phyloP scores from a whole-genome alignment of 2,113 vertebrate genomes.

The Macroglossus sobrinus region DNA sequence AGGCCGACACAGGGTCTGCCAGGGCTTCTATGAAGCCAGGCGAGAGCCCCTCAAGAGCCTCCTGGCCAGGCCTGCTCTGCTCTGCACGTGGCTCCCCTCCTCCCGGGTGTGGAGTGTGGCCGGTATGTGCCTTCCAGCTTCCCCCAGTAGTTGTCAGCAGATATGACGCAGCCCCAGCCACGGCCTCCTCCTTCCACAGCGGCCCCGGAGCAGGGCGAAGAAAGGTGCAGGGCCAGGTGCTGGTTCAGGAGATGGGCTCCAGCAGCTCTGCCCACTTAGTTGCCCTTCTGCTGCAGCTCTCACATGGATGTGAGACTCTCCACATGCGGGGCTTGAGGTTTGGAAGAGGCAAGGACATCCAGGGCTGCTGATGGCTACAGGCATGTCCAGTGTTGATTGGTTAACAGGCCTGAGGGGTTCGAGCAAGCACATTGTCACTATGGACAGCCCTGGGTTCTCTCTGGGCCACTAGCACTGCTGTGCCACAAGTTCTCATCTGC shows the following conservation, averaged over 20 bases:
- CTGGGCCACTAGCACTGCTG: not conserved
- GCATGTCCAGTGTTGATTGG: fast-evolving
- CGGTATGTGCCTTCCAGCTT: not conserved
- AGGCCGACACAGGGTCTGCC: not conserved
- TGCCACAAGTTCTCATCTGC: not conserved
- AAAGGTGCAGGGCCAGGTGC: fast-evolving
- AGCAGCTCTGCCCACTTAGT: not conserved
- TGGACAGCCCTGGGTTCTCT: not conserved
- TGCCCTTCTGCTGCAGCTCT: not conserved
- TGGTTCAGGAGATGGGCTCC: not conserved
- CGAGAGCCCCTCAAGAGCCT: not conserved
- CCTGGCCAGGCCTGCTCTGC: not conserved
- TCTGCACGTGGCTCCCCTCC: fast-evolving
- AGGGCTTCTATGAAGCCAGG: not conserved
- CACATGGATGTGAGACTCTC: fast-evolving
- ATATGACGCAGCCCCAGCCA: not conserved
- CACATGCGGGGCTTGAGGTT: fast-evolving
- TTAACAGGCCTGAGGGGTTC: not conserved
- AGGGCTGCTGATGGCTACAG: not conserved
- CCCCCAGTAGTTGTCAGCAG: not conserved
- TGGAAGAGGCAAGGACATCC: not conserved
- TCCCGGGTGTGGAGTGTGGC: fast-evolving
- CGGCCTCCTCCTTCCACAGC: fast-evolving
- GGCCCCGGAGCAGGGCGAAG: not conserved
- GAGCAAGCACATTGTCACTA: too few relatives aligned